Evolutionary conservation across 2,797 vertebrate genomes (phyloP).

Genomic region (Microctenopoma stevenorrisi): DNA sequence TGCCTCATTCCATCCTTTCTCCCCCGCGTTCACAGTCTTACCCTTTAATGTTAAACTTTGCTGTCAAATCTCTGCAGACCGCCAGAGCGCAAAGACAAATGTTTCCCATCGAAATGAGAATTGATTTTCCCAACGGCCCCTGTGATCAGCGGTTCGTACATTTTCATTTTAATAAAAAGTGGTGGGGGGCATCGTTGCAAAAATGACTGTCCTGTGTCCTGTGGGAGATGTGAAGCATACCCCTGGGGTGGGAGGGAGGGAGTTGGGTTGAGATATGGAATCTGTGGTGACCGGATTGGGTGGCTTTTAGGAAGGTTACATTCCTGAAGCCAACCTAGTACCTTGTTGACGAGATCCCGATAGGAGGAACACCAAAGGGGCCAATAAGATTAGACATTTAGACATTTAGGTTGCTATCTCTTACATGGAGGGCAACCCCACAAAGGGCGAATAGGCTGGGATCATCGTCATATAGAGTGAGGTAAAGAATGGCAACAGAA

Average conservation of each 20-base stretch:
- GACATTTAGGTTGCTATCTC: background rate
- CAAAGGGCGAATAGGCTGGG: background rate
- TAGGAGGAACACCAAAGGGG: background rate
- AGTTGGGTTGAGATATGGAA: background rate
- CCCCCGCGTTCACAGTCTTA: slow-evolving; percentile 26
- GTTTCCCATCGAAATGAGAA: slow-evolving; percentile 80
- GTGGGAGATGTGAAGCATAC: slow-evolving; percentile 46
- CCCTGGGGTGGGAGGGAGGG: background rate
- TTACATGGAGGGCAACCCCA: background rate
- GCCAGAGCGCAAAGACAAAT: slow-evolving; percentile 77
- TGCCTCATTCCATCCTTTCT: background rate
- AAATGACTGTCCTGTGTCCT: slow-evolving; percentile 30
- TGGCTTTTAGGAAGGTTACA: slow-evolving; percentile 14
- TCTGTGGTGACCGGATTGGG: background rate
- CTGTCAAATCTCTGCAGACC: slow-evolving; percentile 60
- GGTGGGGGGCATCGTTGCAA: slow-evolving; percentile 26
- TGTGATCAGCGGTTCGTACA: slow-evolving; percentile 71
- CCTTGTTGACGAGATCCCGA: slow-evolving; percentile 18
- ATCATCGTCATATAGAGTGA: background rate
- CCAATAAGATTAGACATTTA: background rate
- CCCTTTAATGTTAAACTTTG: slow-evolving; percentile 64
- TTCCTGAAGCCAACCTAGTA: background rate
- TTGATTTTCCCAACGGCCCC: slow-evolving; percentile 74
- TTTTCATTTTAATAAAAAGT: slow-evolving; percentile 70
- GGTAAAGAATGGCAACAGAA: background rate